phyloP scores from a whole-genome alignment of 2,888 invertebrate genomes.

The Drosophila phalerata region DNA sequence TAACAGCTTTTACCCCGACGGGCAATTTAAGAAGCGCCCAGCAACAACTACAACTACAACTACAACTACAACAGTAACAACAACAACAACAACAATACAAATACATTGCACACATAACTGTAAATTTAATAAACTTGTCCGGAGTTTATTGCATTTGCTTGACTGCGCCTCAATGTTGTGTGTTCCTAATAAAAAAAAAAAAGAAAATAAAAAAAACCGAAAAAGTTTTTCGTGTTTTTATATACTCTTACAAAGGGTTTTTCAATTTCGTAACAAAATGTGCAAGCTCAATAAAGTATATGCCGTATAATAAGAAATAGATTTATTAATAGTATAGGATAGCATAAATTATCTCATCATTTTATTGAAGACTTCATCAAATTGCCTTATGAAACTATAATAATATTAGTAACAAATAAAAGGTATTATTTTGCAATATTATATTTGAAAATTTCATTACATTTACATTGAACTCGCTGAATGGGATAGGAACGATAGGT shows the following conservation, averaged over 20 bases:
- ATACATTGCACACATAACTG: slow-evolving; percentile 59
- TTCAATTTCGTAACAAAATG: no score
- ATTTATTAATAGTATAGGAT: no score
- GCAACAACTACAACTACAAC: slow-evolving; percentile 16
- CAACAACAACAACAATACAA: slow-evolving; percentile 17
- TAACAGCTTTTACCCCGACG: slow-evolving; percentile 42
- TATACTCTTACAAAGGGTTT: slow-evolving; percentile 23
- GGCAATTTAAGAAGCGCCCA: slow-evolving; percentile 42
- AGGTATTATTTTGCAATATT: no score
- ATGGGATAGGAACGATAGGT: no score
- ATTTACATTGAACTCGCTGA: no score
- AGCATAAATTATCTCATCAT: no score
- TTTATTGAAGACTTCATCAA: no score
- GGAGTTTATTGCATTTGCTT: slow-evolving; percentile 73
- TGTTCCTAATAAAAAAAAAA: slow-evolving; percentile 21
- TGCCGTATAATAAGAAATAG: background rate
- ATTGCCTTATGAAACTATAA: no score
- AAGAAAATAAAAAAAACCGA: slow-evolving; percentile 2
- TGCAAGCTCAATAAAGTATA: background rate
- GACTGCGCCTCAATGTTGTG: slow-evolving; percentile 43
- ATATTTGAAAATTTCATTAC: no score
- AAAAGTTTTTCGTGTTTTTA: slow-evolving; percentile 6
- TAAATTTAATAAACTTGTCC: slow-evolving; percentile 76
- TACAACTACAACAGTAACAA: slow-evolving; percentile 3
- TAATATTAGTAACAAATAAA: no score